Evolutionary conservation across 1,140 invertebrate species (phyloP).

Genomic region (Neodiprion pinetum): DNA sequence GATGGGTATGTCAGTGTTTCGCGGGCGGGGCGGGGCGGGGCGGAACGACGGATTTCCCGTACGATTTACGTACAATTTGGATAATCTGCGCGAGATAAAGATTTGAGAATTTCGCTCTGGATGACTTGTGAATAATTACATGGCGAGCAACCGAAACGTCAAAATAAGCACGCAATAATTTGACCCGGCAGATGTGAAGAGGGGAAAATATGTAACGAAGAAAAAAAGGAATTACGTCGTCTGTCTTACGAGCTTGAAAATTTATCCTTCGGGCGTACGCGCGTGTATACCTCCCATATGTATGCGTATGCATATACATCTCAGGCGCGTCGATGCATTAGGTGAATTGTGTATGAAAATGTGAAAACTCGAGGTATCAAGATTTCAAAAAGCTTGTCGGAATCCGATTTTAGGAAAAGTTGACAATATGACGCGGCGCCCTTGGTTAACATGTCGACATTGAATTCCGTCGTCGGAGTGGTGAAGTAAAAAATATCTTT

Average conservation of each 20-base stretch:
- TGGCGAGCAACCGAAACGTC: background rate
- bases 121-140: background rate
- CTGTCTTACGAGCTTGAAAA: too few relatives aligned
- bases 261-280: too few relatives aligned
- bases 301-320: too few relatives aligned
- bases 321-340: too few relatives aligned
- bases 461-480: background rate
- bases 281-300: too few relatives aligned
- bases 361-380: background rate
- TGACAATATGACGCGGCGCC: background rate
- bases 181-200: too few relatives aligned
- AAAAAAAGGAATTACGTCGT: too few relatives aligned
- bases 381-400: background rate
- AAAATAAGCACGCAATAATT: too few relatives aligned
- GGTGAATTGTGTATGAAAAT: too few relatives aligned
- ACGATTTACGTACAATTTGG: background rate
- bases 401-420: background rate
- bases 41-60: background rate
- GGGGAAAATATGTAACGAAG: too few relatives aligned
- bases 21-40: background rate
- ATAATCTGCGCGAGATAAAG: background rate
- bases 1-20: background rate
- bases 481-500: background rate
- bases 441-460: background rate
- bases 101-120: background rate